phyloP scores from a whole-genome alignment of 2,797 vertebrate genomes.

The Microcaecilia unicolor region DNA sequence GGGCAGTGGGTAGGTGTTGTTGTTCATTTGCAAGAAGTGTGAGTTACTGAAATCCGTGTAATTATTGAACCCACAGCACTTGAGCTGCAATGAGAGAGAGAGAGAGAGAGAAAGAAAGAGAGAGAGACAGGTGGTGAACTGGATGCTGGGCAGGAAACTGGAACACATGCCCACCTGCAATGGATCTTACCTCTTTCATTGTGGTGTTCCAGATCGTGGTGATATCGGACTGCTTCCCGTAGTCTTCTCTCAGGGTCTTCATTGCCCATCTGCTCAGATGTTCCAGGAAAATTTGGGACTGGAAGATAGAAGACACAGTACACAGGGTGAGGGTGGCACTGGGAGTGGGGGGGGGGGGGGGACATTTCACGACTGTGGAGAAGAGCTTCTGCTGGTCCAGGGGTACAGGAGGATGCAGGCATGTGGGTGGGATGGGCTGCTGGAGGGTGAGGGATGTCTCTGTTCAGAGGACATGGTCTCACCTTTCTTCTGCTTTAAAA shows the following conservation, averaged over 20 bases:
- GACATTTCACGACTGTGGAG: too few relatives aligned
- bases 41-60: constrained; percentile 12
- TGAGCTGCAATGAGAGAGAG: constrained; percentile 1
- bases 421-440: too few relatives aligned
- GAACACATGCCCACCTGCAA: background rate
- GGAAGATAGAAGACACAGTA: background rate
- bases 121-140: background rate
- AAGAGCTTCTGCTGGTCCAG: too few relatives aligned
- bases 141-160: background rate
- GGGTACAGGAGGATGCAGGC: too few relatives aligned
- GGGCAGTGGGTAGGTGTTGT: background rate
- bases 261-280: constrained; percentile 35
- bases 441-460: too few relatives aligned
- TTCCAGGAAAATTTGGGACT: constrained; percentile 46
- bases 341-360: too few relatives aligned
- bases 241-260: constrained; percentile 39
- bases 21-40: background rate
- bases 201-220: constrained; percentile 58
- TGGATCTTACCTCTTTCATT: constrained; percentile 49
- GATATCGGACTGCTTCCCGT: constrained; percentile 37
- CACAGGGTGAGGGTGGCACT: too few relatives aligned
- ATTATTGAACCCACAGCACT: constrained; percentile 18
- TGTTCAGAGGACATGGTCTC: too few relatives aligned
- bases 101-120: background rate
- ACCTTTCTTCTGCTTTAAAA: too few relatives aligned